phyloP scores from a whole-genome alignment of 2,113 vertebrate genomes.

The Eupsittula cactorum region DNA sequence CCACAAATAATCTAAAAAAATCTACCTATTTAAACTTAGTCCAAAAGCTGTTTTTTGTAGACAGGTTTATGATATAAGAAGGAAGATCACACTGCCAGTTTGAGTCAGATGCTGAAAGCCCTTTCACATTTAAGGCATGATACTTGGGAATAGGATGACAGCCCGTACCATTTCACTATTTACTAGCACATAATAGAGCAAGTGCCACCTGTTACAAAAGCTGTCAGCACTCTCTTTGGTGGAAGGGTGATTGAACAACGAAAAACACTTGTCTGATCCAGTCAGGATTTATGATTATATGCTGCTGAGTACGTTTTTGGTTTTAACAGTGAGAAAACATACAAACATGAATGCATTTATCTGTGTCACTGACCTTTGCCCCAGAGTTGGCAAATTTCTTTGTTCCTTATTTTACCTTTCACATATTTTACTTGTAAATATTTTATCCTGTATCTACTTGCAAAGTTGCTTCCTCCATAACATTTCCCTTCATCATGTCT shows the following conservation, averaged over 20 bases:
- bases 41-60: background rate
- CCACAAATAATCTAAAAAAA: background rate
- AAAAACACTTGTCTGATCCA: conserved; percentile 16
- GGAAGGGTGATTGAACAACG: background rate
- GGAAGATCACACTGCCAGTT: background rate
- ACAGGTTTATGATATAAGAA: background rate
- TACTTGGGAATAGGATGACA: conserved; percentile 59
- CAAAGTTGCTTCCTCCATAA: background rate
- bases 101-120: conserved; percentile 3
- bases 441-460: background rate
- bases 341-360: background rate
- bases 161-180: background rate
- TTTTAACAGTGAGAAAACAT: background rate
- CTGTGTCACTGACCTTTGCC: background rate
- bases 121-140: conserved; percentile 27
- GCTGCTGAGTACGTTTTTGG: background rate
- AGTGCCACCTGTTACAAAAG: conserved; percentile 56
- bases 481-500: background rate
- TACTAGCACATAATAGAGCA: conserved; percentile 49
- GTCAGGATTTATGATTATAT: conserved; percentile 27
- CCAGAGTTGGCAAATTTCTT: background rate
- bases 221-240: conserved; percentile 18
- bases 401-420: background rate
- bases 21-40: background rate
- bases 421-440: background rate